Base-by-base conservation (phyloP, 1,140 invertebrate genomes). In the Ips nitidus region DNA sequence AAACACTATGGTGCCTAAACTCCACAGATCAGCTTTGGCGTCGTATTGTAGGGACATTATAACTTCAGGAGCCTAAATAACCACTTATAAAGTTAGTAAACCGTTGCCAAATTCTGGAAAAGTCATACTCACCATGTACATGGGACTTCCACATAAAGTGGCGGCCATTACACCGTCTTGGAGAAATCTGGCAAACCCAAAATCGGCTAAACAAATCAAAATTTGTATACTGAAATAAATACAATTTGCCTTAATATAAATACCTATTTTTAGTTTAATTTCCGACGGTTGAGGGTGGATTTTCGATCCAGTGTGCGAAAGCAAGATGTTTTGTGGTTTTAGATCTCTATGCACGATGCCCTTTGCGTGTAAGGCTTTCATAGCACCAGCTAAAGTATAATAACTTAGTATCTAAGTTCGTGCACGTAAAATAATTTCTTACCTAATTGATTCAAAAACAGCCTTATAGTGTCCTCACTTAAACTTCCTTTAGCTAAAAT, bases 131-230 rank as follows among this genome's bases (percentile, higher is more conserved):
- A 93, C 93, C 98, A 99, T 99, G 78, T 99, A 99, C 97, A 99
- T 99, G 2, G 98, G 98, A 43, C 97, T 99, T 36, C 98, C 98
- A 83, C 98, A 99, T 2, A 99, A 83, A 43, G 98, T 99, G 56
- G 95, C 97, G 55, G 98, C 98, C 98, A 99, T 99, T 22, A 97
- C 95, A 57, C 98, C 98, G 82, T 99, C 98, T 82, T 97, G 91
- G 4, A 99, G 83, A 82, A 99, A 99, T 78, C 98, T 86, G 41
- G 98, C 98, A 85, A 99, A 99, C 36, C 98, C 98, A 87, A 99
- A 99, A 84, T 99, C 98, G 77, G 98, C 96, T 94, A 82, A 73
- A 60, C 52, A 39, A 55, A 61, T 52, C 7, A 57, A 67, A 64
- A 50, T 6, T 47, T n/a, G 38, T 36, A 3, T 59, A n/a, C 42